These are phyloP conservation scores for Columba janthina DNA, from an alignment of 2,113 vertebrate genomes.

Conservation along the genomic window DNA sequence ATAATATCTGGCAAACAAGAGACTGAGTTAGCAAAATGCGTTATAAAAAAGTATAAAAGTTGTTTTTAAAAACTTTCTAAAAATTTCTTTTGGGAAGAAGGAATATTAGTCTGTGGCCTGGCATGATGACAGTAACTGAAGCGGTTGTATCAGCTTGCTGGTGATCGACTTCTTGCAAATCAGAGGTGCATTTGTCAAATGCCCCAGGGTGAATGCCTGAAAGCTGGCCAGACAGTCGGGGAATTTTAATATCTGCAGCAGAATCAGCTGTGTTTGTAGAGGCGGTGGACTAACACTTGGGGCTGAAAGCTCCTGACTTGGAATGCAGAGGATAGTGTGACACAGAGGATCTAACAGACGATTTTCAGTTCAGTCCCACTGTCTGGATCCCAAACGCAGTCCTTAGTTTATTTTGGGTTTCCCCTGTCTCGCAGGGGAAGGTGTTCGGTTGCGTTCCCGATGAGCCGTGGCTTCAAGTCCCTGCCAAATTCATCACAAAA, in stretches of 20 bases:
- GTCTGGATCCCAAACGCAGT: background rate
- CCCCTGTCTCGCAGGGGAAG: background rate
- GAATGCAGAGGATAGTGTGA: background rate
- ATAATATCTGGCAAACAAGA: slow-evolving; percentile 15
- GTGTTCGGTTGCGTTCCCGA: background rate
- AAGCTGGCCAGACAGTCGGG: slow-evolving; percentile 11
- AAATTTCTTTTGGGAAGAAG: slow-evolving; percentile 2
- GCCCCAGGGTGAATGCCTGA: background rate
- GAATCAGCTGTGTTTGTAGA: slow-evolving; percentile 22
- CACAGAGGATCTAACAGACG: background rate
- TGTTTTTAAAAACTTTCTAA: slow-evolving; percentile 59
- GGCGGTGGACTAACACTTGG: background rate
- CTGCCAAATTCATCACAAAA: background rate
- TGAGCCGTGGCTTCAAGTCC: background rate
- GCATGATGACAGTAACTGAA: background rate
- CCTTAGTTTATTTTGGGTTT: background rate
- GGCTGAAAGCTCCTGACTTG: background rate
- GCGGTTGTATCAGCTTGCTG: background rate
- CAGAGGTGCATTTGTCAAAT: background rate
- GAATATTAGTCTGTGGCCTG: background rate
- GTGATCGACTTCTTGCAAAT: background rate
- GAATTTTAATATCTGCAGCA: slow-evolving; percentile 9
- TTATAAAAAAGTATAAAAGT: slow-evolving; percentile 75
- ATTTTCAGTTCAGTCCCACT: background rate
- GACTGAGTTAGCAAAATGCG: slow-evolving; percentile 68